Evolutionary conservation across 2,113 vertebrate genomes (phyloP), one percentile per base, ranked within the genome.

Genomic region (Glareola pratincola): DNA sequence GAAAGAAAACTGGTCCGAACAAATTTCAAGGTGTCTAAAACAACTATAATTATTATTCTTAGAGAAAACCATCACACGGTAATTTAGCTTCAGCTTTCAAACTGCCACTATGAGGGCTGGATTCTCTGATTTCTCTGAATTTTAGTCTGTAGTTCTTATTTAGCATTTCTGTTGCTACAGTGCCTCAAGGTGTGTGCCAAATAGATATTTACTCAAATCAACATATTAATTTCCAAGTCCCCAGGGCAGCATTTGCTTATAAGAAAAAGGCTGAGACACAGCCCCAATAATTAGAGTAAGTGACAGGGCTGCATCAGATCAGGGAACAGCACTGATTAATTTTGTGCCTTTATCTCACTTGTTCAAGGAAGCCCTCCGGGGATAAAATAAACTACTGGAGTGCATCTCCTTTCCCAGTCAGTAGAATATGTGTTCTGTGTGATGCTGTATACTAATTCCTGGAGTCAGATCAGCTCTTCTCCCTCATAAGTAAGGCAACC

Each of bases 181-280:
- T 39, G 76, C 91, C 79, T 72, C 24, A 4, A 85, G 48, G 34
- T 73, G 20, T 64, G 39, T 51, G 47, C 43, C 83, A 87, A 92
- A 92, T 50, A 96, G 27, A 39, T 91, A 92, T 91, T 96, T 92
- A 67, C 51, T 82, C 73, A 94, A 85, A 89, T 72, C 51, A 91
- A 80, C 83, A 37, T 81, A 77, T 26, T 93, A 27, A 96, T 85
- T 92, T 92, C 36, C 60, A 91, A 62, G 22, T 80, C 69, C 34
- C 13, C 6, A 37, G 51, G 69, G 69, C 57, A 94, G 56, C 30
- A 45, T 75, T 76, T 87, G 27, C 43, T 94, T 43, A 12, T 51
- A 63, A 93, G 71, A 54, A 81, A 84, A 81, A 94, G 56, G 15
- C 54, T 89, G 43, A 93, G 41, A 72, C 30, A 32, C 14, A 45